phyloP scores from a whole-genome alignment of 2,888 invertebrate species.

The Nomada lathburiana region DNA sequence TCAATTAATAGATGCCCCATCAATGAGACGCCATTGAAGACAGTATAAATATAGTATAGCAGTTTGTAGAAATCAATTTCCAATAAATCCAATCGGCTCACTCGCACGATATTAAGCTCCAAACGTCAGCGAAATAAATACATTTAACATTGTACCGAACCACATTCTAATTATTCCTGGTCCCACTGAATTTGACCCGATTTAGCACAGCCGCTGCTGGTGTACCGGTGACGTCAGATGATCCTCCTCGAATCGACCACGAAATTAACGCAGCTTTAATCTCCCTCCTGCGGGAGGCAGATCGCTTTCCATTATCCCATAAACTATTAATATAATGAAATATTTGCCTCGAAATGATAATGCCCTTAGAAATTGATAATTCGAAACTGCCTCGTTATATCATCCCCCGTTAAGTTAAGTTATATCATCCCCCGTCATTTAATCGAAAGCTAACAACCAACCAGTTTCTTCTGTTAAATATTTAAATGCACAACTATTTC shows the following conservation, averaged over 20 bases:
- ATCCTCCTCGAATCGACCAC: conserved; percentile 37
- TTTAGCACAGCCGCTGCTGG: conserved; percentile 39
- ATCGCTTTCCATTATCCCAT: conserved; percentile 16
- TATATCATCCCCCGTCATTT: not conserved
- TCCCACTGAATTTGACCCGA: conserved; percentile 57
- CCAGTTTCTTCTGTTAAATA: too few species aligned
- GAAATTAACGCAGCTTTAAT: conserved; percentile 34
- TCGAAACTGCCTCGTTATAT: not conserved
- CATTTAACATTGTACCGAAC: conserved; percentile 27
- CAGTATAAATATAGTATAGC: not conserved
- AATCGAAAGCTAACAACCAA: too few species aligned
- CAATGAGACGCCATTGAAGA: not conserved
- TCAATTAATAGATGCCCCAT: conserved; percentile 21
- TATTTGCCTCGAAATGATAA: not conserved
- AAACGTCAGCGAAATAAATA: not conserved
- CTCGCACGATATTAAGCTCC: conserved; percentile 9
- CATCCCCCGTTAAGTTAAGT: too few species aligned
- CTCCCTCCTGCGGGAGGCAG: not conserved
- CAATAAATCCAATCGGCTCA: not conserved
- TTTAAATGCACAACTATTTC: not conserved
- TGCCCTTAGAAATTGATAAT: not conserved
- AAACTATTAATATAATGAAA: not conserved
- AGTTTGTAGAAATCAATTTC: not conserved
- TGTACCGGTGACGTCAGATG: conserved; percentile 33
- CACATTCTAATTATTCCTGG: conserved; percentile 53